Evolutionary conservation across 2,888 invertebrate species (phyloP).

Genomic region (Pyrgus malvae): DNA sequence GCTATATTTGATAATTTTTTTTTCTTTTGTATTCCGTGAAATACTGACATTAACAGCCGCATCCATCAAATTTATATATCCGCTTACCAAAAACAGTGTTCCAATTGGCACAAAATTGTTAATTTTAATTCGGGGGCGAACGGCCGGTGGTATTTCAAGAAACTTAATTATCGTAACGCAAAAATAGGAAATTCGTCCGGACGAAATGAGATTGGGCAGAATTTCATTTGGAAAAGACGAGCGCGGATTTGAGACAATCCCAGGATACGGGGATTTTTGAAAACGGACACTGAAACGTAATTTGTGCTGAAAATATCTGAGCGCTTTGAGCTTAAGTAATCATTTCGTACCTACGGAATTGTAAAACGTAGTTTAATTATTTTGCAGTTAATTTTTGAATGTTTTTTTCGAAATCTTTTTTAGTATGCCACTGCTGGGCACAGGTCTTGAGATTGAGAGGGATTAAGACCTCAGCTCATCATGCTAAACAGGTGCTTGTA

Average conservation of each 20-base stretch:
- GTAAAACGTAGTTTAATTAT: no score
- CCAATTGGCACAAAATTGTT: constrained; percentile 56
- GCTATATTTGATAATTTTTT: no score
- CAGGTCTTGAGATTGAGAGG: no score
- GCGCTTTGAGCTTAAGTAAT: background rate
- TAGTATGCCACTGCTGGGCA: no score
- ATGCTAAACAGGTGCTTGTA: no score
- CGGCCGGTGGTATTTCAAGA: constrained; percentile 40
- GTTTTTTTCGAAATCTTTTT: no score
- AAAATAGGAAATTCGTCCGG: constrained; percentile 54
- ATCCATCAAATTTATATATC: constrained; percentile 37
- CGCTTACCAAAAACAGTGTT: constrained; percentile 38
- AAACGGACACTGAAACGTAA: constrained; percentile 7
- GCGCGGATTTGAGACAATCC: constrained; percentile 21
- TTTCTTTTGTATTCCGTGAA: no score
- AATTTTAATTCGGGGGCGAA: constrained; percentile 56
- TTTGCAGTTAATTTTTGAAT: no score
- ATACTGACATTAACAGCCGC: background rate
- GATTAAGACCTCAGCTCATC: no score
- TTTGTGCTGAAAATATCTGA: constrained; percentile 10
- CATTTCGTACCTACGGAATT: no score
- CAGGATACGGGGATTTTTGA: constrained; percentile 26
- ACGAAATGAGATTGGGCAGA: constrained; percentile 37
- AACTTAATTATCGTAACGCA: constrained; percentile 66
- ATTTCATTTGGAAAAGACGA: constrained; percentile 18